Evolutionary conservation across 2,888 invertebrate species (phyloP).

Genomic region (Lepetodrilus schrolli): DNA sequence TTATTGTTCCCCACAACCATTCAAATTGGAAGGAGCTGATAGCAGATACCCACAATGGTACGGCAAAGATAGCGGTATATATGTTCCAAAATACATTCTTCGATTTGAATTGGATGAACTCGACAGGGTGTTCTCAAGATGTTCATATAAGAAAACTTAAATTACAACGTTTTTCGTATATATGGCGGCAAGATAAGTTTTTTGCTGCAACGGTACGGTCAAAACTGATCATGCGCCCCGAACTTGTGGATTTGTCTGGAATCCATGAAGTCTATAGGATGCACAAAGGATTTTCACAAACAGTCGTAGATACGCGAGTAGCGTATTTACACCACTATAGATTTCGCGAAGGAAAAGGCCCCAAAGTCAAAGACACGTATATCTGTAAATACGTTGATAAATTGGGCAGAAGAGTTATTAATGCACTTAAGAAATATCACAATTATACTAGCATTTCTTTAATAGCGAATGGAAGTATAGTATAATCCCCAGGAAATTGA

Average conservation of each 20-base stretch:
- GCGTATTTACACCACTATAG: conserved; percentile 5
- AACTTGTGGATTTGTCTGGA: neutral
- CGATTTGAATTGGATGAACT: neutral
- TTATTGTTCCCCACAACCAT: conserved; percentile 9
- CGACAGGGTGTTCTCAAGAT: neutral
- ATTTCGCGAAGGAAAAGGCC: no score
- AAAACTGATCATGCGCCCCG: neutral
- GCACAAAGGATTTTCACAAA: neutral
- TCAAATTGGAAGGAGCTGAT: conserved; percentile 16
- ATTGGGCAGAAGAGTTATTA: no score
- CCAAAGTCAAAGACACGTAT: neutral
- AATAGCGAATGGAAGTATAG: no score
- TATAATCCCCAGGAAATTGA: no score
- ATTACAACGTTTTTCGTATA: neutral
- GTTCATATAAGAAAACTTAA: neutral
- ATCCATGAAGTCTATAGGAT: neutral
- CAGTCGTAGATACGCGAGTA: neutral
- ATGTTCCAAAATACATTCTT: conserved; percentile 9
- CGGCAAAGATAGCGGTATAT: neutral
- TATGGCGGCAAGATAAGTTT: neutral
- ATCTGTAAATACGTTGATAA: neutral
- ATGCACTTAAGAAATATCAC: no score
- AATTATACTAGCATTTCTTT: no score
- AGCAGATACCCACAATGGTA: neutral
- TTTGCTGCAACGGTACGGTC: neutral